These are phyloP conservation scores for Zygothrica quintamaculata DNA, from an alignment of 2,888 invertebrate genomes.

Conservation along the genomic window DNA sequence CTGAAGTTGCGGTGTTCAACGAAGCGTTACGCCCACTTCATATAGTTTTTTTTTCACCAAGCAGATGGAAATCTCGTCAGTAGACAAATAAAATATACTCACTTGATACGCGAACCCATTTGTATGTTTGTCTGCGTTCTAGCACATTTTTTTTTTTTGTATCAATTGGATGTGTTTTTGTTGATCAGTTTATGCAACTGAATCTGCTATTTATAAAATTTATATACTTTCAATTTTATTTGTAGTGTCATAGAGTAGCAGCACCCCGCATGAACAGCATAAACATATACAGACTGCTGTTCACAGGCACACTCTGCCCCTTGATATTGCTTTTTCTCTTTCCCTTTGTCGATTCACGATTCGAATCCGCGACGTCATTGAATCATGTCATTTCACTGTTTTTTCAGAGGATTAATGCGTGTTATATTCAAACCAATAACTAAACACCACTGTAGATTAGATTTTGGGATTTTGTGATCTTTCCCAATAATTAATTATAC, in stretches of 20 bases:
- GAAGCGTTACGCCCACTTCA: slow-evolving; percentile 78
- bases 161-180: slow-evolving; percentile 34
- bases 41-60: slow-evolving; percentile 22
- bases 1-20: slow-evolving; percentile 42
- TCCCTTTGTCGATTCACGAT: slow-evolving; percentile 56
- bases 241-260: slow-evolving; percentile 46
- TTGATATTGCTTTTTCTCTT: slow-evolving; percentile 37
- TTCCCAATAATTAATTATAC: slow-evolving; percentile 47
- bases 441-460: slow-evolving; percentile 40
- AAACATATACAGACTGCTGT: slow-evolving; percentile 35
- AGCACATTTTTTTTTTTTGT: slow-evolving; percentile 70
- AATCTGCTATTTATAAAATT: slow-evolving; percentile 32
- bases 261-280: slow-evolving; percentile 55
- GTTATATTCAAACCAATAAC: slow-evolving; percentile 19
- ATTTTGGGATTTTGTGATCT: slow-evolving; percentile 35
- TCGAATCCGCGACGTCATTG: slow-evolving; percentile 72
- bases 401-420: slow-evolving; percentile 20
- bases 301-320: slow-evolving; percentile 31
- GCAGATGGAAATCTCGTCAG: slow-evolving; percentile 35
- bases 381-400: slow-evolving; percentile 52
- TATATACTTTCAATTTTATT: slow-evolving; percentile 39
- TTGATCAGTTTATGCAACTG: slow-evolving; percentile 24
- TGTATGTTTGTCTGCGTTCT: slow-evolving; percentile 34
- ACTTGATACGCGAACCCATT: slow-evolving; percentile 83
- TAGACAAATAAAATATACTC: slow-evolving; percentile 58